Percentiles rank a stretch among this genome's conserved stretches.
phyloP scores from a whole-genome alignment of 2,113 vertebrate species.

The Camelus dromedarius region DNA sequence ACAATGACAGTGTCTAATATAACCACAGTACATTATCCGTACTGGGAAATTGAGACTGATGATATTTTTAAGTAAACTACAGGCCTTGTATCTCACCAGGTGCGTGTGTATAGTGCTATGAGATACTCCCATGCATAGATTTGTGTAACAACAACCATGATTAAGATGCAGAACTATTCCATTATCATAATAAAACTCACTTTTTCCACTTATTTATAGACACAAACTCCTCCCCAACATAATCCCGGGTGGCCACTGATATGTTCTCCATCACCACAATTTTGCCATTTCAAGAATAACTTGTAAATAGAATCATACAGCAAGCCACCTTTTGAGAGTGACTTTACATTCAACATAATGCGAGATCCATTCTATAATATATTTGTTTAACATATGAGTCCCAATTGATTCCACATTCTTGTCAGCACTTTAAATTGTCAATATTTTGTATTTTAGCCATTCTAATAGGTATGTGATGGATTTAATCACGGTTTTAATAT shows the following conservation, averaged over 20 bases:
- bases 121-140: neutral
- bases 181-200: neutral
- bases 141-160: neutral
- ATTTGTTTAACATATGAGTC: neutral
- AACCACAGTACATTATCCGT: neutral
- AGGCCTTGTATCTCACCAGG: neutral
- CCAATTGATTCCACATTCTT: neutral
- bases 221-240: neutral
- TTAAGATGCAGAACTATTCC: neutral
- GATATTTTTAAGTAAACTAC: slow-evolving; percentile 1
- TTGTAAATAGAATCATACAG: neutral
- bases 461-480: neutral
- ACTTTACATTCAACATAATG: neutral
- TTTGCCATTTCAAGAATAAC: neutral
- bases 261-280: neutral
- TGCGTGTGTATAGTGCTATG: neutral
- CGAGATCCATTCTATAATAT: neutral
- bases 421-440: neutral
- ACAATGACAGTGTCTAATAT: neutral
- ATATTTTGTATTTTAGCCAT: neutral
- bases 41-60: neutral
- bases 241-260: neutral
- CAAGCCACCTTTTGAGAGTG: neutral
- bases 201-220: neutral
- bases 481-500: neutral